Evolutionary conservation across 37 sponge, comb jelly and placozoan genomes (phyloP), one percentile per base, ranked within the genome.

Genomic region (Spongia lamella): DNA sequence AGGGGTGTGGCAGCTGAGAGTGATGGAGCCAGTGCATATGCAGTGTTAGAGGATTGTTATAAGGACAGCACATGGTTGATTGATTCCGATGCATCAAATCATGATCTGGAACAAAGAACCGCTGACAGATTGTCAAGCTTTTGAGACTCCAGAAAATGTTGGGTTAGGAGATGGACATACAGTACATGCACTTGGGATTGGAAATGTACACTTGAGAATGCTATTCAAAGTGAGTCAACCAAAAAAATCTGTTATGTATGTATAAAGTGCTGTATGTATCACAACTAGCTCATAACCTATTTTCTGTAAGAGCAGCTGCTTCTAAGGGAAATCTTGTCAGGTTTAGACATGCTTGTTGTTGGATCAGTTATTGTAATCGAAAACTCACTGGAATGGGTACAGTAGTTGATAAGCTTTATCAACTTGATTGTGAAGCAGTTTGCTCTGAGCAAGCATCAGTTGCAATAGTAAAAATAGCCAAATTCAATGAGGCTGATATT

Each of bases 321-420:
- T 26, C 66, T 20, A 64, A 33, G 9, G 66, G 66, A 19, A 64
- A 64, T 36, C 27, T 32, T 20, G 27, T 64, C 4, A 64, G 27
- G 36, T 64, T 64, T 64, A 35, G 66, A 25, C 32, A 64, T 26
- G 13, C 32, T 32, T 6, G 36, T 7, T 64, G 66, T 35, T 64
- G 27, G 66, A 64, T 64, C 27, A 32, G 27, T 7, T 5, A 27
- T 86, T 73, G n/a, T n/a, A n/a, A n/a, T n/a, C n/a, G n/a, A n/a
- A n/a, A n/a, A n/a, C n/a, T n/a, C n/a, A n/a, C n/a, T n/a, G n/a
- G n/a, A n/a, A n/a, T n/a, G n/a, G n/a, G n/a, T n/a, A n/a, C n/a
- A n/a, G n/a, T n/a, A n/a, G n/a, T n/a, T n/a, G n/a, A n/a, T n/a
- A n/a, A n/a, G n/a, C n/a, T n/a, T n/a, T n/a, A n/a, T n/a, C n/a